Evolutionary conservation across 2,888 invertebrate genomes (phyloP), one percentile per base, ranked within the genome.

Genomic region (Linnaemya vulpina): DNA sequence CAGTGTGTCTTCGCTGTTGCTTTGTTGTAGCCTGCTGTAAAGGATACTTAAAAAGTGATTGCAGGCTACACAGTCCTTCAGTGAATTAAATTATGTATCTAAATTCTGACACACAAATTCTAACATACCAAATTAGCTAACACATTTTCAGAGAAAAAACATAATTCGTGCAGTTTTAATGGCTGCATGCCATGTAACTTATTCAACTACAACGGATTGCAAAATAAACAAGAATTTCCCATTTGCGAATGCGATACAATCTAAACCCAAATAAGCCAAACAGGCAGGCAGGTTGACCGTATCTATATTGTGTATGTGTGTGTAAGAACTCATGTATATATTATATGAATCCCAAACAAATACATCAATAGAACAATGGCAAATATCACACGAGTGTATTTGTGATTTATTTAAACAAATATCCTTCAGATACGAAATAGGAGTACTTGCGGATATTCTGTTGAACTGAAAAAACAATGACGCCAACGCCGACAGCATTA

Each of bases 401-500:
- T 13, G 58, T 13, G 10, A 17, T 15, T 51, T 51, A 20, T 17
- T 51, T 51, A n/a, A 40, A 38, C 3, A 15, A n/a, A 11, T 11
- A 40, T 15, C 15, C 4, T 11, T 3, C 13, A 49, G 7, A 17
- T 17, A 17, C 49, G 17, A 53, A 53, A 22, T 53, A n/a, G n/a
- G n/a, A n/a, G n/a, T n/a, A 22, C 13, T 53, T 53, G 22, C 13
- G 22, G 10, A 43, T 8, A 9, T 25, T 43, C 22, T 43, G n/a
- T 43, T 40, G 8, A 22, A 10, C 43, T 53, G 2, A 60, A n/a
- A 43, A 43, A 20, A 10, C 20, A 67, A 76, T 76, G 15, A 49
- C 49, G 46, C 49, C 63, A 63, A 30, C 3, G 68, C n/a, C 74
- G 22, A 60, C 17, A 30, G 38, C 51, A 38, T 60, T 15, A 58